phyloP scores from a whole-genome alignment of 1,140 invertebrate genomes.

The Diorhabda sublineata region DNA sequence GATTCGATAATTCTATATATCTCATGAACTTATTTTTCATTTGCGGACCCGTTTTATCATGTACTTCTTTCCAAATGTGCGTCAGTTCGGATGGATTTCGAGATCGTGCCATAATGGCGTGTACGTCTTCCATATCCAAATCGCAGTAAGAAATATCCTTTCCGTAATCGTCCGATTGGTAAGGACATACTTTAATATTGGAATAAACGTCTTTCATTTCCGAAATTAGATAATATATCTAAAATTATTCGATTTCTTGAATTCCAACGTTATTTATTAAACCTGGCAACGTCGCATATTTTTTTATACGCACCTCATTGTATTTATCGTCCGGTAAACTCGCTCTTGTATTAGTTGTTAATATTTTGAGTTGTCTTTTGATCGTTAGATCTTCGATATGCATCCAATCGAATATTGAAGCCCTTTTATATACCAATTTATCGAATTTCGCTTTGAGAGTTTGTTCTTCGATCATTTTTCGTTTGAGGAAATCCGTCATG shows the following conservation, averaged over 20 bases:
- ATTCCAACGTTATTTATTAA: background rate
- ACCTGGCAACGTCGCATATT: background rate
- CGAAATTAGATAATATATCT: constrained; percentile 68
- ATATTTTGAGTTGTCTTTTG: constrained; percentile 65
- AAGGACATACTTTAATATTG: constrained; percentile 68
- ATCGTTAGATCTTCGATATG: constrained; percentile 62
- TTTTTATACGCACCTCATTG: constrained; percentile 57
- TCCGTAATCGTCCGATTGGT: constrained; percentile 43
- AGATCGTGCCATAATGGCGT: constrained; percentile 63
- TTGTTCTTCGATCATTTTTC: constrained; percentile 69
- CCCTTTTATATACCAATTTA: constrained; percentile 67
- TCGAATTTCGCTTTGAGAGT: constrained; percentile 66
- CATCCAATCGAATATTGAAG: constrained; percentile 62
- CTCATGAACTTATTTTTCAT: constrained; percentile 70
- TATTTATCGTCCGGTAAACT: constrained; percentile 71
- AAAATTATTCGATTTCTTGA: constrained; percentile 33
- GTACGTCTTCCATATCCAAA: constrained; percentile 61
- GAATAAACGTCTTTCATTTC: constrained; percentile 79
- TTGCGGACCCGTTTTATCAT: constrained; percentile 70
- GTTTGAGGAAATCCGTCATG: constrained; percentile 66
- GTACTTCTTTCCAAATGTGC: constrained; percentile 76
- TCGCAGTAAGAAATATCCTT: constrained; percentile 56
- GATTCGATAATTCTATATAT: constrained; percentile 75
- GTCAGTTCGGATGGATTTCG: constrained; percentile 67
- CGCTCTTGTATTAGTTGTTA: constrained; percentile 66